phyloP scores from a whole-genome alignment of 2,113 vertebrate species.

The Zapornia atra region DNA sequence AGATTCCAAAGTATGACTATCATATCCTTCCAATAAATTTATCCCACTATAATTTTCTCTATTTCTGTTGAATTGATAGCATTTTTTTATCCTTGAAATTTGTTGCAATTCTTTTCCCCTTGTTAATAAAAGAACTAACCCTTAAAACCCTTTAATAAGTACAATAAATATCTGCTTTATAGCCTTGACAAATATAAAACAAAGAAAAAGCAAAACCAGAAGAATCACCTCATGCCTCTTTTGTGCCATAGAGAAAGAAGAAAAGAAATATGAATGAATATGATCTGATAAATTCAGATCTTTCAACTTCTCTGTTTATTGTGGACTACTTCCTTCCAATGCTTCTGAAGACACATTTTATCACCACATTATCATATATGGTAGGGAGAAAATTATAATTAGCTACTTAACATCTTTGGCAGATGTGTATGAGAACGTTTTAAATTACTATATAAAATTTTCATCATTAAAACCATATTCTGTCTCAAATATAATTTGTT shows the following conservation, averaged over 20 bases:
- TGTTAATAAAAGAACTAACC: no score
- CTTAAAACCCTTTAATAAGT: no score
- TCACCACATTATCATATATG: not conserved
- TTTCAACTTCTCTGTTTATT: not conserved
- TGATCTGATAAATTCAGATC: not conserved
- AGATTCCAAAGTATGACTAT: not conserved
- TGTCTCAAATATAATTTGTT: constrained; percentile 53
- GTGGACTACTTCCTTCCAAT: not conserved
- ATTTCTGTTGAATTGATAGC: no score
- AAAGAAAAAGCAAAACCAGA: not conserved
- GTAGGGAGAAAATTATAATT: constrained; percentile 7
- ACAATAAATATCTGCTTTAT: not conserved
- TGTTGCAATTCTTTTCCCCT: no score
- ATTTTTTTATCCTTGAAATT: no score
- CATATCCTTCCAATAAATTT: not conserved
- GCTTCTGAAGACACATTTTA: not conserved
- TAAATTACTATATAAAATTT: constrained; percentile 29
- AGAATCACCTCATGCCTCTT: not conserved
- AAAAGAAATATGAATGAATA: not conserved
- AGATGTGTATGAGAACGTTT: constrained; percentile 40
- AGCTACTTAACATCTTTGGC: constrained; percentile 39
- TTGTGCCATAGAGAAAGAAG: not conserved
- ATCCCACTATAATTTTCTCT: not conserved
- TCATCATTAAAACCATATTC: constrained; percentile 37
- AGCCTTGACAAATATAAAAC: not conserved